Evolutionary conservation across 2,888 invertebrate species (phyloP).

Genomic region (Watsonalla cultraria): DNA sequence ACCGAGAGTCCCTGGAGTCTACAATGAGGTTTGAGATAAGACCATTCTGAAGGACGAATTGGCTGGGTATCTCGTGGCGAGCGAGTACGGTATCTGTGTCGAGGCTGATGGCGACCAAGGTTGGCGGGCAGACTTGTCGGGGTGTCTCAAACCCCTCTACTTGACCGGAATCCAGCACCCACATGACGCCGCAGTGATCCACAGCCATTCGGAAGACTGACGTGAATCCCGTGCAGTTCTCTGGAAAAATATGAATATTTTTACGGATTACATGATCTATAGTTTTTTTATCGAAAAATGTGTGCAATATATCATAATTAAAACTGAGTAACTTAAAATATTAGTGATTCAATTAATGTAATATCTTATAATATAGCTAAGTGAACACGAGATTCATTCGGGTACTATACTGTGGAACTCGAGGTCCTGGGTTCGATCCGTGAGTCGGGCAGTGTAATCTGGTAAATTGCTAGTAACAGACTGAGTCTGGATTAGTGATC

Average conservation of each 20-base stretch:
- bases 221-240: constrained; percentile 80
- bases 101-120: constrained; percentile 85
- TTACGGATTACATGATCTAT: no score
- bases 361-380: no score
- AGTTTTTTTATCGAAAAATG: no score
- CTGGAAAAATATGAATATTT: constrained; percentile 31
- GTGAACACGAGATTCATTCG: no score
- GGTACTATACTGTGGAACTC: no score
- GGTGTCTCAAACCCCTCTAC: constrained; percentile 82
- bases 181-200: constrained; percentile 87
- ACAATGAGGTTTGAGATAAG: constrained; percentile 84
- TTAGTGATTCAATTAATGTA: no score
- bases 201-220: constrained; percentile 88
- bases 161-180: constrained; percentile 89
- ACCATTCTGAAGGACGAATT: constrained; percentile 82
- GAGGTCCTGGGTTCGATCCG: no score
- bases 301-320: no score
- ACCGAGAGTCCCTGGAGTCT: constrained; percentile 80
- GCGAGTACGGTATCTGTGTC: constrained; percentile 80
- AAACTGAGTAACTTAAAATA: no score
- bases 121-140: constrained; percentile 84
- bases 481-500: no score
- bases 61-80: constrained; percentile 81
- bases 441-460: no score
- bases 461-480: no score